Evolutionary conservation across 2,797 vertebrate species (phyloP).

Genomic region (Cyclura pinguis): DNA sequence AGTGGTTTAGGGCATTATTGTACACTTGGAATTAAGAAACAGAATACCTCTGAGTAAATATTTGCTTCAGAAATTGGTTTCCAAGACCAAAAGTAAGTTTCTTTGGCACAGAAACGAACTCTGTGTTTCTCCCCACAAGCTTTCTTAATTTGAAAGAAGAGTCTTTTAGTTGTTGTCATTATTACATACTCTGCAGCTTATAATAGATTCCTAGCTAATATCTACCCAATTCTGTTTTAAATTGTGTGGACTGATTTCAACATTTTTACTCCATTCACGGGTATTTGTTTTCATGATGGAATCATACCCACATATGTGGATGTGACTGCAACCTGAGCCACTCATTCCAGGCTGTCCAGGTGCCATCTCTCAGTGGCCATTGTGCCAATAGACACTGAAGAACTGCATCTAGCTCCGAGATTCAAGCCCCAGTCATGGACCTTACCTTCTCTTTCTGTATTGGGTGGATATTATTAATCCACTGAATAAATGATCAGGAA

Average conservation of each 20-base stretch:
- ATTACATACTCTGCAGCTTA: not conserved
- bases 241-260: no score
- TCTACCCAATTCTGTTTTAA: no score
- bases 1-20: not conserved
- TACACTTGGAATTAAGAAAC: not conserved
- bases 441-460: no score
- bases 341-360: no score
- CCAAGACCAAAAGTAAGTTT: not conserved
- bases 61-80: not conserved
- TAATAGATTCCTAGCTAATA: no score
- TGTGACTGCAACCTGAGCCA: not conserved
- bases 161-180: not conserved
- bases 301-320: not conserved
- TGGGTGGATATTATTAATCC: no score
- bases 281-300: not conserved
- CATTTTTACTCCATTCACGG: no score
- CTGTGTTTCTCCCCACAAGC: not conserved
- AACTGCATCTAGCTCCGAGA: no score
- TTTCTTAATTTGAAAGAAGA: not conserved
- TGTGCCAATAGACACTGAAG: no score
- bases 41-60: not conserved
- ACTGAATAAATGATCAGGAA: not conserved
- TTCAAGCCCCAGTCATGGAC: no score
- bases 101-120: no score
- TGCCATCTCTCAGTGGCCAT: no score